phyloP scores from a whole-genome alignment of 1,140 invertebrate genomes.

The Pseudomyrmex gracilis region DNA sequence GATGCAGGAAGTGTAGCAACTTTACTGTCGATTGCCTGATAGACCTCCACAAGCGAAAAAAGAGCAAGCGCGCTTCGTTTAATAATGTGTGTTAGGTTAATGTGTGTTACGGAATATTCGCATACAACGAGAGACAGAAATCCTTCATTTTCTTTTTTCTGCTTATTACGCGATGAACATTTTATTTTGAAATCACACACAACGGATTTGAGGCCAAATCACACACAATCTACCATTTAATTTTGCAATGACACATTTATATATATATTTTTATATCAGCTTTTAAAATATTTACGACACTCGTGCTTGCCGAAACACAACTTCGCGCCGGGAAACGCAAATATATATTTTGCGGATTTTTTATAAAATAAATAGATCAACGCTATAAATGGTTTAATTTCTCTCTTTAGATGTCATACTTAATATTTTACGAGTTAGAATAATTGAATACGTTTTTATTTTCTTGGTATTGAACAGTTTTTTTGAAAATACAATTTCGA shows the following conservation, averaged over 20 bases:
- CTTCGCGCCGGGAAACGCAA: no score
- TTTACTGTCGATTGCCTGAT: constrained; percentile 55
- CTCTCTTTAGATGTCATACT: no score
- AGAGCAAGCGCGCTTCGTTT: constrained; percentile 17
- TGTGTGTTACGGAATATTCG: constrained; percentile 47
- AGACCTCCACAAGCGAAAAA: constrained; percentile 49
- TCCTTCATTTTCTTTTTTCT: constrained; percentile 22
- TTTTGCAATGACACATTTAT: constrained; percentile 5
- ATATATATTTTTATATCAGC: background rate
- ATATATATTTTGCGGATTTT: no score
- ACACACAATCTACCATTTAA: background rate
- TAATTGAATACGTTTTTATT: no score
- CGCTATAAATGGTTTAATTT: no score
- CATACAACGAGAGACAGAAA: constrained; percentile 12
- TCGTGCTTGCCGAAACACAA: no score
- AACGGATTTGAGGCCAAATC: no score
- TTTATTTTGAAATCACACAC: constrained; percentile 16
- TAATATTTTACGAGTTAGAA: no score
- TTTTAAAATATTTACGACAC: constrained; percentile 27
- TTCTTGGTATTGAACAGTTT: no score
- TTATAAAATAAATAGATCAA: no score
- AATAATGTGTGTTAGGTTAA: constrained; percentile 28
- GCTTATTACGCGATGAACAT: constrained; percentile 15
- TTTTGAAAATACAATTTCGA: no score
- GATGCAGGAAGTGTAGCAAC: constrained; percentile 47